Conservation (phyloP, 2,113 vertebrate genomes). For the Semnopithecus entellus region DNA sequence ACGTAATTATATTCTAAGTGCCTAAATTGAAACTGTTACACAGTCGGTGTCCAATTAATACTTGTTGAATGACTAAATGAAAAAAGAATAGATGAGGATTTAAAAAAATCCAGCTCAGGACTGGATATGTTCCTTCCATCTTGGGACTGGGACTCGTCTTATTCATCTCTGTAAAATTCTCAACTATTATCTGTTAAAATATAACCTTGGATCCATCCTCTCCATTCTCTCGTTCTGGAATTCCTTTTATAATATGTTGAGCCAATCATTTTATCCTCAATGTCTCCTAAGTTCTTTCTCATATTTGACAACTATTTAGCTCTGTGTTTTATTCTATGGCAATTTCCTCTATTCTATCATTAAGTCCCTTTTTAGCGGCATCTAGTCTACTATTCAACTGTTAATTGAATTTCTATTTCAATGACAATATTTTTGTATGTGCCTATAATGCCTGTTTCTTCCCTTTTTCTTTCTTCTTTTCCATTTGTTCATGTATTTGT, state of each 20-base stretch:
- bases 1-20: not conserved
- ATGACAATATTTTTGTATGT: not conserved
- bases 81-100: not conserved
- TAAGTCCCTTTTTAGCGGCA: not conserved
- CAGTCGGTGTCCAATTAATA: not conserved
- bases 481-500: not conserved
- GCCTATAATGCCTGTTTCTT: conserved; percentile 9
- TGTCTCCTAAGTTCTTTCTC: not conserved
- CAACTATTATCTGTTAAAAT: not conserved
- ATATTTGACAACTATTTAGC: not conserved
- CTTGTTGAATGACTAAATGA: not conserved
- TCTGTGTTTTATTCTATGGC: conserved; percentile 6
- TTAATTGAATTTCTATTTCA: conserved; percentile 37
- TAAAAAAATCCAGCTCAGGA: not conserved
- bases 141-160: not conserved
- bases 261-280: not conserved
- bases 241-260: not conserved
- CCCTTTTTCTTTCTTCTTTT: not conserved
- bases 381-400: not conserved
- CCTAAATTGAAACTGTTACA: not conserved
- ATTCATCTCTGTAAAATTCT: not conserved
- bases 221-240: not conserved
- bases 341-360: not conserved
- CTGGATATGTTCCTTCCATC: not conserved
- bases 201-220: not conserved